Evolutionary conservation across 2,113 vertebrate genomes (phyloP).

Genomic region (Rhinopomastus cyanomelas): DNA sequence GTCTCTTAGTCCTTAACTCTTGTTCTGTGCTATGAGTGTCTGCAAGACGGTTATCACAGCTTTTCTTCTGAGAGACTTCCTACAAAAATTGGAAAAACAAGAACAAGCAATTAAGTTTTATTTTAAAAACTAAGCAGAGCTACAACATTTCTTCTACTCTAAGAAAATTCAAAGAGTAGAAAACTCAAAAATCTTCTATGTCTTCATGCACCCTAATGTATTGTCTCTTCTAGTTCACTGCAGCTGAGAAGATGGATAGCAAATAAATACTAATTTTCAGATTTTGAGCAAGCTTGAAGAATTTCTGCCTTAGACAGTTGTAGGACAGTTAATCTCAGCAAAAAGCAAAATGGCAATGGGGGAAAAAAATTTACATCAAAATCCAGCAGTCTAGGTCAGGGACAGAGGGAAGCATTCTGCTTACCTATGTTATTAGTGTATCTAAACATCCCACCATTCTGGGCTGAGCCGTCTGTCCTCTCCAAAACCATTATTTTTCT

Average conservation of each 20-base stretch:
- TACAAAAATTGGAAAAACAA: neutral
- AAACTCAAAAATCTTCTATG: neutral
- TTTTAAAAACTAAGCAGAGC: neutral
- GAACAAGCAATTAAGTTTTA: neutral
- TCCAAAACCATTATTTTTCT: neutral
- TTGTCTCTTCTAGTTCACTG: neutral
- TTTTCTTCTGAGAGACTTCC: conserved; percentile 2
- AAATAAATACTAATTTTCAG: neutral
- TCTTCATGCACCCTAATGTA: neutral
- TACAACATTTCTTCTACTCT: neutral
- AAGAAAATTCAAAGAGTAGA: neutral
- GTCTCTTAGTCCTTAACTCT: neutral
- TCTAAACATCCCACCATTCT: neutral
- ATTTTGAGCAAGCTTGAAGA: neutral
- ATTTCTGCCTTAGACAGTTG: neutral
- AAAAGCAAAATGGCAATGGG: neutral
- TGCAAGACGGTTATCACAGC: conserved; percentile 19
- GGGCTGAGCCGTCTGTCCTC: neutral
- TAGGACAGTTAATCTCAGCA: neutral
- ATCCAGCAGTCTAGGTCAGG: neutral
- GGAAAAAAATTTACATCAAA: too few relatives aligned
- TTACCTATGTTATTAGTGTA: neutral
- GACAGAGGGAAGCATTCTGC: neutral
- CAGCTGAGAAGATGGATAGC: neutral
- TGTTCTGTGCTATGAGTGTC: neutral